Conservation (phyloP, 2,113 vertebrate genomes). For the Leptocoma aspasia region DNA sequence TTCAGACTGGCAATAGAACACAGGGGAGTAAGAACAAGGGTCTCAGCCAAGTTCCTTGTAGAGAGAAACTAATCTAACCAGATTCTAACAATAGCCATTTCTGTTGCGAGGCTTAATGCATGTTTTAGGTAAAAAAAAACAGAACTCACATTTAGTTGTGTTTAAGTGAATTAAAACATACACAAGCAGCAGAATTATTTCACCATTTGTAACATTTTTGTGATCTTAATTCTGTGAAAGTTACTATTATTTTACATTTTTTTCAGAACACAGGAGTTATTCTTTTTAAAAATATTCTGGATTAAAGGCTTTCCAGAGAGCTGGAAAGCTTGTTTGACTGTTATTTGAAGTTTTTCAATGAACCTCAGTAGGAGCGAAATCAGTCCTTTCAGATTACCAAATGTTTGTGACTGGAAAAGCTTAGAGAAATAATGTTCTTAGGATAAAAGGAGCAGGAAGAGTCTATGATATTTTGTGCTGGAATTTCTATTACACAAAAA, state of each 20-base stretch:
- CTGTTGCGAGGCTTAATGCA: neutral
- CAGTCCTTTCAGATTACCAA: neutral
- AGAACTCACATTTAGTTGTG: neutral
- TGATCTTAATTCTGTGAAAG: neutral
- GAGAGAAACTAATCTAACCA: neutral
- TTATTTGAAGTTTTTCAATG: neutral
- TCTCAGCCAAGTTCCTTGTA: neutral
- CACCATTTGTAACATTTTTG: neutral
- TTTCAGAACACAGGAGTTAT: neutral
- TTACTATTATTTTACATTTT: neutral
- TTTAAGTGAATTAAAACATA: neutral
- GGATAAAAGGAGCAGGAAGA: constrained; percentile 9
- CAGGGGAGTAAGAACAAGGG: neutral
- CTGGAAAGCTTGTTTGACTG: neutral
- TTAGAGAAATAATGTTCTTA: neutral
- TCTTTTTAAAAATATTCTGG: neutral
- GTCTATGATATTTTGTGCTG: neutral
- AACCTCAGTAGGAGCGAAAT: neutral
- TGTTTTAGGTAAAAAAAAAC: neutral
- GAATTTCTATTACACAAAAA: constrained; percentile 30
- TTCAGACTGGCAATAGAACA: neutral
- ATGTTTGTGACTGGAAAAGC: neutral
- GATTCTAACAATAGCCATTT: neutral
- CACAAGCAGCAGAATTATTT: neutral
- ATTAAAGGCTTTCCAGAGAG: neutral